Conservation (phyloP, 2,113 vertebrate species). For the Orientallactaga bullata region DNA sequence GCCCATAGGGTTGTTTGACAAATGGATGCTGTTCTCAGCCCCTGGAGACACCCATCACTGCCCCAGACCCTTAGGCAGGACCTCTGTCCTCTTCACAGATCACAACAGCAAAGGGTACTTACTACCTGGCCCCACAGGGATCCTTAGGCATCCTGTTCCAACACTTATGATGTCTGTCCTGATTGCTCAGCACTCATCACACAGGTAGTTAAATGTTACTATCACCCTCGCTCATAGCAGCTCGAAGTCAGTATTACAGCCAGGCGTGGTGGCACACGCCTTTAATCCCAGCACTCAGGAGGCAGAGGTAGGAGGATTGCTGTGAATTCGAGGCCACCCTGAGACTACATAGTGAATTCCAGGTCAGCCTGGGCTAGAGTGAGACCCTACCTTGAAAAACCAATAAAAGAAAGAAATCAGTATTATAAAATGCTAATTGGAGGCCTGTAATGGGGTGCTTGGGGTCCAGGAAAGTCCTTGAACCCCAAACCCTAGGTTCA, state of each 20-base stretch:
- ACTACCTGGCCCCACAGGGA: not conserved
- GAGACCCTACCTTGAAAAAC: no score
- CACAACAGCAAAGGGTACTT: not conserved
- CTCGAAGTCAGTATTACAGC: slow-evolving; percentile 28
- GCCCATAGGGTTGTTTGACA: not conserved
- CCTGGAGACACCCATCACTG: not conserved
- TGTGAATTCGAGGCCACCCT: no score
- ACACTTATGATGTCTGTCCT: not conserved
- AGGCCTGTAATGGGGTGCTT: no score
- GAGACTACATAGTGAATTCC: no score
- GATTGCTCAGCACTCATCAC: rapidly evolving
- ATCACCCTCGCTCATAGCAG: not conserved
- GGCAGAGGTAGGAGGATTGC: no score
- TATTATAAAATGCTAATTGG: not conserved
- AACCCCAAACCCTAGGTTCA: no score
- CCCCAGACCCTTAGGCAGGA: rapidly evolving
- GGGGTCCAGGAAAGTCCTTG: no score
- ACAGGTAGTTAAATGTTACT: not conserved
- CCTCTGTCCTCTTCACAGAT: not conserved
- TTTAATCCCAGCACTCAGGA: no score
- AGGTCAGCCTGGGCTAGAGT: no score
- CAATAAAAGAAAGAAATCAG: not conserved
- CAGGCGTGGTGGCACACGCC: no score
- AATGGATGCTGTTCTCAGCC: not conserved
- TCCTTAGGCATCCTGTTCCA: not conserved